These are phyloP conservation scores for Carettochelys insculpta DNA, from an alignment of 2,113 vertebrate species.

Conservation along the genomic window DNA sequence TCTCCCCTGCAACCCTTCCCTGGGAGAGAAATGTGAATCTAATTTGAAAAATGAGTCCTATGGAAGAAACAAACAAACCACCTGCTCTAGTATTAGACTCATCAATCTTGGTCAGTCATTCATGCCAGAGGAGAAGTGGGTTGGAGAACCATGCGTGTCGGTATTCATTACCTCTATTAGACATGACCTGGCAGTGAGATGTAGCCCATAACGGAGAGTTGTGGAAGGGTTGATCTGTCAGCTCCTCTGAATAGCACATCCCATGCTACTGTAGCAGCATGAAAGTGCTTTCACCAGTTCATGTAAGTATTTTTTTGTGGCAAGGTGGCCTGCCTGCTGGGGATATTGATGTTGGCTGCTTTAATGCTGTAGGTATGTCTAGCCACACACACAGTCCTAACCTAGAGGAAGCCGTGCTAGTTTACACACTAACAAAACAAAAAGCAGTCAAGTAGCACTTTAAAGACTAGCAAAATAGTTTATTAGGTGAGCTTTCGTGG, in stretches of 20 bases:
- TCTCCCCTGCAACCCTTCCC: not conserved
- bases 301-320: not conserved
- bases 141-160: slow-evolving; percentile 60
- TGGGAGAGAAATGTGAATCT: slow-evolving; percentile 1
- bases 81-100: slow-evolving; percentile 59
- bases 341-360: not conserved
- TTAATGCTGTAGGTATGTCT: not conserved
- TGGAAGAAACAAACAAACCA: slow-evolving; percentile 62
- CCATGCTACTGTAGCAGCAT: not conserved
- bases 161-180: slow-evolving; percentile 55
- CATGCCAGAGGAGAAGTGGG: slow-evolving; percentile 60
- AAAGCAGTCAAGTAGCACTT: too few relatives aligned
- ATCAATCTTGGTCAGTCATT: slow-evolving; percentile 68
- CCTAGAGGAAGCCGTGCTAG: too few relatives aligned
- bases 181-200: slow-evolving; percentile 44
- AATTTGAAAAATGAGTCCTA: slow-evolving; percentile 63
- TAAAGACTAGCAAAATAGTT: too few relatives aligned
- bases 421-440: too few relatives aligned
- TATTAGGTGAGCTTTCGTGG: too few relatives aligned
- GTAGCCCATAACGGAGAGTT: slow-evolving; percentile 35
- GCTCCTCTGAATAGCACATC: slow-evolving; percentile 4
- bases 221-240: slow-evolving; percentile 19
- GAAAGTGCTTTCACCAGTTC: slow-evolving; percentile 27
- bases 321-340: not conserved
- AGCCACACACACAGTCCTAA: too few relatives aligned